Percentiles rank a stretch among this genome's conserved stretches.
Evolutionary conservation across 2,888 invertebrate species (phyloP).

Genomic region (Sussaba pulchella): DNA sequence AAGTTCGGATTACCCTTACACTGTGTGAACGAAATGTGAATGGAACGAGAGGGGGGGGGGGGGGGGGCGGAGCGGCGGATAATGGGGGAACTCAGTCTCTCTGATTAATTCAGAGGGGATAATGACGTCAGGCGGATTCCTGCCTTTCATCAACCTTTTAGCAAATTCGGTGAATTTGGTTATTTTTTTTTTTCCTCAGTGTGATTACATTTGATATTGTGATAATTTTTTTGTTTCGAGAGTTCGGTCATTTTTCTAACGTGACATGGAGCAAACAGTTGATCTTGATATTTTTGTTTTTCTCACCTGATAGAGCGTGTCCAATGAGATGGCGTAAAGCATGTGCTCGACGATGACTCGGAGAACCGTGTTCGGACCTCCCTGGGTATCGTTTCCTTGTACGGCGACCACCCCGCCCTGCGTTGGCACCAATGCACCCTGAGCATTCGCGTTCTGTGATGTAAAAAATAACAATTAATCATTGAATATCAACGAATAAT

Average conservation of each 20-base stretch:
- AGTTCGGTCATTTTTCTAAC: too few species aligned
- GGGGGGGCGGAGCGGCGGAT: not conserved
- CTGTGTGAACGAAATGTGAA: not conserved
- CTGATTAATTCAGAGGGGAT: conserved; percentile 1
- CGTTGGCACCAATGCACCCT: conserved; percentile 94
- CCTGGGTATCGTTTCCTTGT: conserved; percentile 88
- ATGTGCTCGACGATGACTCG: conserved; percentile 99
- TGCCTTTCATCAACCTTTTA: not conserved
- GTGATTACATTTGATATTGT: not conserved
- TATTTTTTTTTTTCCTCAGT: not conserved
- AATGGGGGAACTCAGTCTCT: too few species aligned
- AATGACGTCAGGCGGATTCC: not conserved
- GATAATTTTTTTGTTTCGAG: too few species aligned
- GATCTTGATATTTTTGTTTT: too few species aligned
- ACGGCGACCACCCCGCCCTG: conserved; percentile 87
- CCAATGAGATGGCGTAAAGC: conserved; percentile 98
- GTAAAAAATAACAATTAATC: too few species aligned
- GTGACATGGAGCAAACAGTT: too few species aligned
- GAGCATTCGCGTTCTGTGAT: conserved; percentile 88
- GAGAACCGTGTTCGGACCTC: conserved; percentile 97
- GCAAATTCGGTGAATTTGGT: too few species aligned
- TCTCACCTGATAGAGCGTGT: conserved; percentile 95
- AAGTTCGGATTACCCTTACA: conserved; percentile 11
- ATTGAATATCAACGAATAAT: not conserved
- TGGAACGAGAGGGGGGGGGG: not conserved